Evolutionary conservation across 1,140 invertebrate species (phyloP).

Genomic region (Neelides sp.): DNA sequence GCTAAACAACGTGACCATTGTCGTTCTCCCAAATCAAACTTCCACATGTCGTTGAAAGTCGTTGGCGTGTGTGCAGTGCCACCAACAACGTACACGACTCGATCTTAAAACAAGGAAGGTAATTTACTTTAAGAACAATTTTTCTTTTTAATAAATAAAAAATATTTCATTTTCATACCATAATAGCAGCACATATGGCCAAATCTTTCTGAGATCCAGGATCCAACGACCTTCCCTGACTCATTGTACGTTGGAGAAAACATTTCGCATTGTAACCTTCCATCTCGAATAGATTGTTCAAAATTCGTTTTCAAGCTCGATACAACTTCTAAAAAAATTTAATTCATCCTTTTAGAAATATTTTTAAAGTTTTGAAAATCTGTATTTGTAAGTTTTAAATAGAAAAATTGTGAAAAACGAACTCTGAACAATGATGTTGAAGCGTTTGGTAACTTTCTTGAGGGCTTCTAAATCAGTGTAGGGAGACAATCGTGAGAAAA

Average conservation of each 20-base stretch:
- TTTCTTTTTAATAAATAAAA: background rate
- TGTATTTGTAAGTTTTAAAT: no score
- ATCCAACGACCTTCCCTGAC: background rate
- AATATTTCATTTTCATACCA: slow-evolving; percentile 12
- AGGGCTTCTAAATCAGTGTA: slow-evolving; percentile 78
- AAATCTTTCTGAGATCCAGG: slow-evolving; percentile 26
- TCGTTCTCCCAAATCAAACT: slow-evolving; percentile 70
- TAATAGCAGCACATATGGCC: slow-evolving; percentile 31
- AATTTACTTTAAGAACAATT: background rate
- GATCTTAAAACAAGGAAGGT: slow-evolving; percentile 18
- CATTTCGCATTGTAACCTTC: slow-evolving; percentile 21
- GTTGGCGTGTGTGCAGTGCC: slow-evolving; percentile 88
- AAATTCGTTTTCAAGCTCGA: slow-evolving; percentile 14
- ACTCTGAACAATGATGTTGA: slow-evolving; percentile 56
- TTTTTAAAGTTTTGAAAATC: no score
- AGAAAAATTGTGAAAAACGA: slow-evolving; percentile 48
- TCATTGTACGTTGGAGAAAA: slow-evolving; percentile 7
- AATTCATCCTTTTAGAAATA: no score
- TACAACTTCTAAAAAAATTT: slow-evolving; percentile 15
- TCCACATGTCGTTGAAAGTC: slow-evolving; percentile 95
- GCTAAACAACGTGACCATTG: slow-evolving; percentile 68
- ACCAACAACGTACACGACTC: slow-evolving; percentile 20
- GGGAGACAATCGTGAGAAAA: slow-evolving; percentile 72
- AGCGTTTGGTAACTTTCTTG: slow-evolving; percentile 69
- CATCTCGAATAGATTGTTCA: slow-evolving; percentile 22